Evolutionary conservation across 2,888 invertebrate genomes (phyloP).

Genomic region (Xanthostigma xanthostigma): DNA sequence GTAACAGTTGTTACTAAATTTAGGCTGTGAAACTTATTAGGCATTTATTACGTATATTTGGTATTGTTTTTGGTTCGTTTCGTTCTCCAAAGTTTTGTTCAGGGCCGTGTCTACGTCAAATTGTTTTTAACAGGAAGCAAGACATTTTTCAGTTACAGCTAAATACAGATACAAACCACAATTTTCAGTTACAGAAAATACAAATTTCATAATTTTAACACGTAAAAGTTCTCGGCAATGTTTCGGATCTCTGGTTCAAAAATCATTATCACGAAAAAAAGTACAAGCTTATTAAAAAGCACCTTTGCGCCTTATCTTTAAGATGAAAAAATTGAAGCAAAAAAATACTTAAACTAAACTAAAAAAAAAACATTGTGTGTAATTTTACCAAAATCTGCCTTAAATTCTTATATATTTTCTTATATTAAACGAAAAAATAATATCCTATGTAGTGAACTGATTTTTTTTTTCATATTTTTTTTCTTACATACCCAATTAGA

Average conservation of each 20-base stretch:
- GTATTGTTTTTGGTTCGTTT: too few species aligned
- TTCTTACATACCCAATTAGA: not conserved
- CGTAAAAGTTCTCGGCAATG: slow-evolving; percentile 24
- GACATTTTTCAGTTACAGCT: not conserved
- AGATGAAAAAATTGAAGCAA: slow-evolving; percentile 34
- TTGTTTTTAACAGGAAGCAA: too few species aligned
- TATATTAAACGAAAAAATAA: slow-evolving; percentile 32
- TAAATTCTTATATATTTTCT: slow-evolving; percentile 43
- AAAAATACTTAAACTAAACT: slow-evolving; percentile 19
- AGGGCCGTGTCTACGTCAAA: too few species aligned
- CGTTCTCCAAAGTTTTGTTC: too few species aligned
- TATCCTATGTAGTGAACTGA: slow-evolving; percentile 31
- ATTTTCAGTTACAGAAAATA: not conserved
- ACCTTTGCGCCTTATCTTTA: slow-evolving; percentile 60
- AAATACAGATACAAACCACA: not conserved
- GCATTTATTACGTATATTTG: too few species aligned
- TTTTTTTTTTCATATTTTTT: slow-evolving; percentile 8
- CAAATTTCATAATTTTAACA: not conserved
- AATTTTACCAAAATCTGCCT: slow-evolving; percentile 50
- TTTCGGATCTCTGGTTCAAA: slow-evolving; percentile 42
- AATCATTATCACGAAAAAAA: slow-evolving; percentile 45
- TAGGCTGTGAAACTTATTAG: too few species aligned
- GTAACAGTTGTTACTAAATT: too few species aligned
- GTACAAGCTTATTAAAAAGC: slow-evolving; percentile 57
- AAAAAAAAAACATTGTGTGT: slow-evolving; percentile 31